Evolutionary conservation across 2,888 invertebrate species (phyloP).

Genomic region (Cinara cedri): DNA sequence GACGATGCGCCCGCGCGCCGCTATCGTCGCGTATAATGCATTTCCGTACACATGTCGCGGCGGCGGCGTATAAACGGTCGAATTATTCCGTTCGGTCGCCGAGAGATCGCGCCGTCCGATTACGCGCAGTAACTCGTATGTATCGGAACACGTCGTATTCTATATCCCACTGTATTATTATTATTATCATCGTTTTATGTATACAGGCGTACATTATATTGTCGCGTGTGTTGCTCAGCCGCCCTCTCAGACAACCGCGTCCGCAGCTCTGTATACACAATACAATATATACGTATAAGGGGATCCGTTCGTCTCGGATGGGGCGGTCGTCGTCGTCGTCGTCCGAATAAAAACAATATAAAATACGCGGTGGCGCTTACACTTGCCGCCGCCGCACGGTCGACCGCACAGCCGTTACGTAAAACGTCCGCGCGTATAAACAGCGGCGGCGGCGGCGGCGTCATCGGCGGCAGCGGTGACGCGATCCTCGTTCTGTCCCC

Average conservation of each 20-base stretch:
- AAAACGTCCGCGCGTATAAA: constrained; percentile 30
- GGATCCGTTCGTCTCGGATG: no score
- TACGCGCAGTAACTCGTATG: constrained; percentile 1
- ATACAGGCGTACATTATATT: no score
- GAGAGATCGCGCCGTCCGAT: constrained; percentile 33
- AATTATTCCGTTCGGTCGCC: constrained; percentile 11
- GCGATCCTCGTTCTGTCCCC: constrained; percentile 4
- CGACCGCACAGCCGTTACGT: constrained; percentile 42
- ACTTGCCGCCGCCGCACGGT: background rate
- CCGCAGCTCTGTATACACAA: no score
- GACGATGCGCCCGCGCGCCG: no score
- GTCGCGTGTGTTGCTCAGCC: no score
- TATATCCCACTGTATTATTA: background rate
- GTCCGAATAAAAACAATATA: background rate
- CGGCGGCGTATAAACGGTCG: constrained; percentile 18
- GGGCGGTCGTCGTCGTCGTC: background rate
- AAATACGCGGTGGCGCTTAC: constrained; percentile 17
- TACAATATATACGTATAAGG: no score
- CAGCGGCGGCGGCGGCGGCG: no score
- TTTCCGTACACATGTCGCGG: no score
- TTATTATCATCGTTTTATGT: no score
- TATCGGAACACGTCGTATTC: constrained; percentile 8
- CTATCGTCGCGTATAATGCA: no score
- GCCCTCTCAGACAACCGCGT: background rate
- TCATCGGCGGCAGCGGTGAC: background rate